These are phyloP conservation scores for Notospermus geniculatus DNA, from an alignment of 1,140 invertebrate genomes.

Conservation along the genomic window DNA sequence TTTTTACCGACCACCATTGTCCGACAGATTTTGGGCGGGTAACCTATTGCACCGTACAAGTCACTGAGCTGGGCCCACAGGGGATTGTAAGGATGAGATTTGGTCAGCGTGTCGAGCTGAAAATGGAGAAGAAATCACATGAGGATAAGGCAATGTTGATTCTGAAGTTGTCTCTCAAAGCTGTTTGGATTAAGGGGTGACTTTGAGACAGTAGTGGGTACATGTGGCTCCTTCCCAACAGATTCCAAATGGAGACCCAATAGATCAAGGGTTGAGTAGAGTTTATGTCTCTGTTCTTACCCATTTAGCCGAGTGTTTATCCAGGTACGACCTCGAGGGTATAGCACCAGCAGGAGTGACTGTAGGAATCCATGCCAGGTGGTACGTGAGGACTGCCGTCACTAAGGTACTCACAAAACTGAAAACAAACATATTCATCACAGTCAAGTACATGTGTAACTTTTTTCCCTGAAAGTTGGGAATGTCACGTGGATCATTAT, in stretches of 20 bases:
- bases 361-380: conserved; percentile 85
- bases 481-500: too few species aligned
- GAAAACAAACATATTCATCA: conserved; percentile 45
- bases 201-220: too few species aligned
- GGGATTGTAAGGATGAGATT: conserved; percentile 66
- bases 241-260: too few species aligned
- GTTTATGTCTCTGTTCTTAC: too few species aligned
- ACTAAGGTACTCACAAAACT: conserved; percentile 87
- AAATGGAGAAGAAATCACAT: conserved; percentile 11
- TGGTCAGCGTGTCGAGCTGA: conserved; percentile 54
- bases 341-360: conserved; percentile 60
- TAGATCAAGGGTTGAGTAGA: too few species aligned
- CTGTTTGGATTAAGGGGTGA: too few species aligned
- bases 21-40: conserved; percentile 70
- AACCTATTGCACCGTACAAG: conserved; percentile 77
- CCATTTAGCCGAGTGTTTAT: conserved; percentile 57
- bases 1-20: conserved; percentile 75
- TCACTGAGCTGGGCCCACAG: conserved; percentile 78
- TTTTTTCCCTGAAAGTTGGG: too few species aligned
- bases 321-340: conserved; percentile 46
- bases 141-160: neutral
- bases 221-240: too few species aligned
- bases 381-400: conserved; percentile 83
- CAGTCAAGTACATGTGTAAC: conserved; percentile 14
- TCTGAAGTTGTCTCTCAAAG: too few species aligned